Conservation (phyloP, 2,113 vertebrate genomes). For the Pachycephala philippinensis region DNA sequence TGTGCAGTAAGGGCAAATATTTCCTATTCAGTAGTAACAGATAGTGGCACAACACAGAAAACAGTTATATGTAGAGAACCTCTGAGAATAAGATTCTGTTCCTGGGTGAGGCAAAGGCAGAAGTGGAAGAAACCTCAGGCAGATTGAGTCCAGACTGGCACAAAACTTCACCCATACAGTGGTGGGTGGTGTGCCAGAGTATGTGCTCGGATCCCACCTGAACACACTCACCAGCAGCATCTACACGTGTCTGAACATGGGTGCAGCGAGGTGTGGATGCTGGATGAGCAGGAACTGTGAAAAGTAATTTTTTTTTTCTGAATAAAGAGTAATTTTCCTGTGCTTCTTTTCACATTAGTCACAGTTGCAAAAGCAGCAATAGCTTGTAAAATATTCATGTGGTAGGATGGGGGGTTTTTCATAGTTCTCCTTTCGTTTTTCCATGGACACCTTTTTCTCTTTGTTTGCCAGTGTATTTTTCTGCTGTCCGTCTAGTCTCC, state of each 20-base stretch:
- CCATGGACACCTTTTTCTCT: not conserved
- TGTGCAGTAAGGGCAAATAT: not conserved
- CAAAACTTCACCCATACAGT: not conserved
- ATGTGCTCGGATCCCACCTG: not conserved
- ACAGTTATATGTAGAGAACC: not conserved
- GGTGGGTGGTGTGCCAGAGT: not conserved
- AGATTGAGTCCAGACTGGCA: no score
- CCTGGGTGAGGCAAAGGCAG: not conserved
- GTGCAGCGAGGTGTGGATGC: not conserved
- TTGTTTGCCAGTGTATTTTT: not conserved
- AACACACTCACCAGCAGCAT: not conserved
- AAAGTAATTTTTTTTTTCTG: not conserved
- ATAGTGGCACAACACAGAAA: no score
- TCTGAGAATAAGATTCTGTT: not conserved
- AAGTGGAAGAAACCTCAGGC: not conserved
- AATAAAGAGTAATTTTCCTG: not conserved
- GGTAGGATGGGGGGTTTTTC: not conserved
- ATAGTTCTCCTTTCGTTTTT: not conserved
- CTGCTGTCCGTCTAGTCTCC: not conserved
- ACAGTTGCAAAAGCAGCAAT: not conserved
- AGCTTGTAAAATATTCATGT: not conserved
- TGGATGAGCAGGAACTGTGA: not conserved
- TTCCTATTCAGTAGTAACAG: not conserved
- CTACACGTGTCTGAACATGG: fast-evolving
- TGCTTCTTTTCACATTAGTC: not conserved